Evolutionary conservation across 2,113 vertebrate genomes (phyloP).

Genomic region (Gnathonemus longibarbis): DNA sequence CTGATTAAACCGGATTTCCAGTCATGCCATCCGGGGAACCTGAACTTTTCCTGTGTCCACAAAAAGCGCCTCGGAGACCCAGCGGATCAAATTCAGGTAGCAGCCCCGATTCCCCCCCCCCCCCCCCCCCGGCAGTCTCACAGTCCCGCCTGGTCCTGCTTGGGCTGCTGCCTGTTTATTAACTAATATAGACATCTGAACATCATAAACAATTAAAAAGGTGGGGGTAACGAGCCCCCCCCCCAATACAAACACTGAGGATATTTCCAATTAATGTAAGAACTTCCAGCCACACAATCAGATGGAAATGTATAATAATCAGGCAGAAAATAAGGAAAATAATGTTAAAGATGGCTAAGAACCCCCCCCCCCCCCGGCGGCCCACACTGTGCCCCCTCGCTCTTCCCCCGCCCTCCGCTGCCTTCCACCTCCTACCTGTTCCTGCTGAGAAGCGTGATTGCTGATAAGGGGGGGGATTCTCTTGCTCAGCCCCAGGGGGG

Average conservation of each 20-base stretch:
- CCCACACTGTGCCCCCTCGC: background rate
- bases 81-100: background rate
- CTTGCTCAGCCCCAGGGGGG: background rate
- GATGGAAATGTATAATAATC: slow-evolving; percentile 20
- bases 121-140: background rate
- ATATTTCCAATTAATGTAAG: slow-evolving; percentile 56
- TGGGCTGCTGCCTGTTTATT: slow-evolving; percentile 28
- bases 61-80: background rate
- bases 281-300: slow-evolving; percentile 45
- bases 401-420: background rate
- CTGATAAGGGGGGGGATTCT: slow-evolving; percentile 40
- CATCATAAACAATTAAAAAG: slow-evolving; percentile 50
- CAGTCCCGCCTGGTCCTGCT: slow-evolving; percentile 40
- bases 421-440: slow-evolving; percentile 7
- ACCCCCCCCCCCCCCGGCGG: background rate
- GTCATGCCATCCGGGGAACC: too few species aligned
- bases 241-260: slow-evolving; percentile 41
- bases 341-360: background rate
- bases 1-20: too few species aligned
- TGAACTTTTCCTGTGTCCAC: background rate
- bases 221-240: slow-evolving; percentile 23
- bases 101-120: background rate
- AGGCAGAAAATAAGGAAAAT: slow-evolving; percentile 30
- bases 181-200: slow-evolving; percentile 51
- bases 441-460: slow-evolving; percentile 36